Evolutionary conservation across 2,888 invertebrate genomes (phyloP), one percentile per base, ranked within the genome.

Genomic region (Elmis aenea): DNA sequence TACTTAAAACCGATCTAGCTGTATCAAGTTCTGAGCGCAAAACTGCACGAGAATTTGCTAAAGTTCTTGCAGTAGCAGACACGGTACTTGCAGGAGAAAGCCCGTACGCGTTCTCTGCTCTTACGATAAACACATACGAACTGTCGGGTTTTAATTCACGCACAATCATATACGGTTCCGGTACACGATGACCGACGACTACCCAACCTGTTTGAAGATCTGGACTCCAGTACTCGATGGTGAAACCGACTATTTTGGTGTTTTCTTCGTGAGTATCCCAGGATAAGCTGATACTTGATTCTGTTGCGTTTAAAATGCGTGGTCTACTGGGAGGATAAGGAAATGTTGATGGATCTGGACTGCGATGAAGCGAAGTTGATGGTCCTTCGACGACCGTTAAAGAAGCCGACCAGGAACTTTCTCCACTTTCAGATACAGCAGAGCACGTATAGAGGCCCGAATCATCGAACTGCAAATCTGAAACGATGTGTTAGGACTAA

Each of bases 51-150:
- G 79, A 74, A 62, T 81, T 79, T 25, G 71, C 74, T 28, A 75
- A 67, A 4, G 89, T 89, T 51, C 80, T 77, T 13, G 83, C 79
- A 8, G 77, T 71, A 46, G 80, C 78, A 11, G 89, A 88, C 15
- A 85, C 68, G 8, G 78, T 76, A 53, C 89, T 88, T 2, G 92
- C 91, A 22, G 82, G 76, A 1, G 90, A 87, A 25, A 89, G 71
- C 6, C 92, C 92, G 59, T 90, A 83, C 6, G 81, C 77, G 64
- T 91, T 93, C 69, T 88, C 85, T 0, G 91, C 90, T 32, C 85
- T 76, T 20, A 93, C 83, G 42, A 90, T 71, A 64, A 93, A 93
- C 45, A 88, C 78, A 68, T 93, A 93, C 16, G 81, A 77, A 25
- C 87, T 85, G 55, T 85, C 85, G 1, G 87, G 83, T 55, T 81